Conservation (phyloP, 2,888 invertebrate genomes). For the Nemapogon koenigi region DNA sequence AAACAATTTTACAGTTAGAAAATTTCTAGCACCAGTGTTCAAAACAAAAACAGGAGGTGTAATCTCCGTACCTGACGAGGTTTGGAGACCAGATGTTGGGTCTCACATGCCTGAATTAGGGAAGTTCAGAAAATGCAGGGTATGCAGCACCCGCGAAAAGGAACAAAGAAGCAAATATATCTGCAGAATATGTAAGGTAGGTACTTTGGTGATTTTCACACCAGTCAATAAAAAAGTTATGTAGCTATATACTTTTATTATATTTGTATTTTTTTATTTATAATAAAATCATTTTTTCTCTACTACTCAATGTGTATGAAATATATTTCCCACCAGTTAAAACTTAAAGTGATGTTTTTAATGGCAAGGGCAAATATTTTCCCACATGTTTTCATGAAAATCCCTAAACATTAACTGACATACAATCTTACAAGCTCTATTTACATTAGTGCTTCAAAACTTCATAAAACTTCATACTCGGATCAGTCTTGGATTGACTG, state of each 20-base stretch:
- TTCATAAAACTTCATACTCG: no score
- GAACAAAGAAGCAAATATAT: conserved; percentile 13
- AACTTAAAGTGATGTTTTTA: not conserved
- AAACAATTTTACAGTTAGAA: conserved; percentile 7
- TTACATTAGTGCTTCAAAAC: no score
- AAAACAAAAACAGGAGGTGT: conserved; percentile 12
- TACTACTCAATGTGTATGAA: not conserved
- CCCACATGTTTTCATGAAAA: not conserved
- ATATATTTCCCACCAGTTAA: not conserved
- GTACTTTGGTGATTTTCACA: conserved; percentile 15
- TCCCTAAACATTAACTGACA: no score
- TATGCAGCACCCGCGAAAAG: conserved; percentile 14
- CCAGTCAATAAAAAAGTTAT: no score
- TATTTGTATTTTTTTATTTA: not conserved
- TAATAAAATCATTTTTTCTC: not conserved
- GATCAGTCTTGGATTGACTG: no score
- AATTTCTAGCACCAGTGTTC: conserved; percentile 10
- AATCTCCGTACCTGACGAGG: conserved; percentile 11
- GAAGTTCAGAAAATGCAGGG: conserved; percentile 13
- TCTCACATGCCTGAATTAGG: conserved; percentile 12
- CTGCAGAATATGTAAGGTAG: conserved; percentile 13
- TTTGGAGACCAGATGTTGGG: conserved; percentile 7
- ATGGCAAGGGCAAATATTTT: not conserved
- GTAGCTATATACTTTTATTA: not conserved
- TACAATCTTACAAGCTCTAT: no score